Evolutionary conservation across 2,888 invertebrate genomes (phyloP), one percentile per base, ranked within the genome.

Genomic region (Crematogaster levior): DNA sequence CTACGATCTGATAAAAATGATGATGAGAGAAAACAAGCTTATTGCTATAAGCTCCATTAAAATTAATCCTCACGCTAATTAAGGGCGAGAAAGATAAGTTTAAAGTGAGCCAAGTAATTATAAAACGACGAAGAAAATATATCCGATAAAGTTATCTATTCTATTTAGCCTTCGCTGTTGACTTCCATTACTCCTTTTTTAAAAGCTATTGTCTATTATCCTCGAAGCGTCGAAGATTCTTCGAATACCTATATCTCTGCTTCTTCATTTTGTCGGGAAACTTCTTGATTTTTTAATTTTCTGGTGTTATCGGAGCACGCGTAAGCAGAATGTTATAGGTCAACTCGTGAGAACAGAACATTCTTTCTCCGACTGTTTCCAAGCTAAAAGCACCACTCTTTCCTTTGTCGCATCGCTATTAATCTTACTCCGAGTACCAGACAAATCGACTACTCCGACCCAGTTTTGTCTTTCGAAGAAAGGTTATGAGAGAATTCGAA

Each of bases 61-160:
- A 79, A 68, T 79, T 68, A 79, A 46, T 61, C 66, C 15, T 43
- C 56, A 34, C 21, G 77, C 68, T 68, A 79, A 79, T 68, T 68
- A 68, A 68, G 30, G 6, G 30, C 18, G 43, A 40, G n/a, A 6
- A 43, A 21, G 56, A 58, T 43, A 34, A 56, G 56, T 66, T 63
- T 79, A 56, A 79, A 34, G 21, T 21, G 65, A 56, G 37, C 43
- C 56, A 53, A 56, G 56, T 79, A 77, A 56, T 77, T 77, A 68
- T 58, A 68, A 63, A 63, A 24, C 24, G 18, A 12, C 24, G 43
- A 21, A 77, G 77, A 79, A 43, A 56, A 56, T 48, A 34, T 34
- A 66, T 21, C 53, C 4, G 21, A 21, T 21, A 30, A 53, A 56
- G 34, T 68, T 43, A 58, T 68, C 12, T 12, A 56, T n/a, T n/a